Base-by-base conservation (phyloP, 1,140 invertebrate genomes). In the Platorchestia sp. region DNA sequence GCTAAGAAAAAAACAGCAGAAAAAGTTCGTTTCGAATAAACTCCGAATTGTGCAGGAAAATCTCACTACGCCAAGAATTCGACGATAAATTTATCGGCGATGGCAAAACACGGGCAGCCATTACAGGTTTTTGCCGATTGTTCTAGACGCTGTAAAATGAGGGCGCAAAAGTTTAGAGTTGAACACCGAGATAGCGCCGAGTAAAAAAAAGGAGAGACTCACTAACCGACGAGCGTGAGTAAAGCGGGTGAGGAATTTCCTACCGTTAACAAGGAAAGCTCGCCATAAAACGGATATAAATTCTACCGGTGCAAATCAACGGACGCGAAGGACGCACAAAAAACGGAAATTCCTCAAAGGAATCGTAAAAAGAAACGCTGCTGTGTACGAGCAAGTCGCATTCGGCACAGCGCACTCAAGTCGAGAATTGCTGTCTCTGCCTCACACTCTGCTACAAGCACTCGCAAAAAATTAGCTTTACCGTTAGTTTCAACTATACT, bases 101-200 rank as follows among this genome's bases (percentile, higher is more conserved):
- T 93, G 45, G 91, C 91, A 93, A 93, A 93, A 93, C 91, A 93
- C 91, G 19, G 91, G 91, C 91, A 47, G 91, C 91, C 91, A 93
- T 93, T 93, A 93, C 91, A 47, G 91, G 43, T 93, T 93, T 93
- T 93, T 93, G 91, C 91, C 91, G 91, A 93, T 93, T 93, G 91
- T 93, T 93, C 45, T 93, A 45, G 91, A 45, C 91, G 45, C 91
- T 93, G 91, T 93, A 93, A 93, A 93, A 93, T 93, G 91, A 93
- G 91, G 91, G 91, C 0, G 91, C 91, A 93, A 93, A 86, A 93
- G 91, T 93, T 93, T 45, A 6, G 45, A 93, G 91, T 44, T 93
- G 91, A 93, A 47, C 91, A 47, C 91, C 91, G 91, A 93, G 91
- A 93, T 93, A 93, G 91, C 91, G 91, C 91, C 19, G 14, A 93